Percentiles rank a stretch among this genome's conserved stretches.
Conservation (phyloP, 1,140 invertebrate genomes). For the Apis laboriosa region DNA sequence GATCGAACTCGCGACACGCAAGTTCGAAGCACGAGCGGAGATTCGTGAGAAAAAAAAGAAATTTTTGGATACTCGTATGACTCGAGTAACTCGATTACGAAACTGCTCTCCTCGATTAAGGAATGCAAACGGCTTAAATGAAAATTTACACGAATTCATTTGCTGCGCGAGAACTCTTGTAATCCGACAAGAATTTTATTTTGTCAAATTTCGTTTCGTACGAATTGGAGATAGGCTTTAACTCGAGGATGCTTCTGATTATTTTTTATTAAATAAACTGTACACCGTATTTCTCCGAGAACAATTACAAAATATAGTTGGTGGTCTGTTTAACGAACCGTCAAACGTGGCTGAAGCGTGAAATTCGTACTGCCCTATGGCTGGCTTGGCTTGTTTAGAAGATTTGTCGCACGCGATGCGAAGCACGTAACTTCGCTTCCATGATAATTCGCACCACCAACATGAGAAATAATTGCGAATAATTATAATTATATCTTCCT, state of each 20-base stretch:
- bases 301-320: slow-evolving; percentile 43
- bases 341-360: slow-evolving; percentile 41
- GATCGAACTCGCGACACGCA: neutral
- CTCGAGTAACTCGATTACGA: neutral
- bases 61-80: neutral
- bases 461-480: slow-evolving; percentile 3
- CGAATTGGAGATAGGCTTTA: neutral
- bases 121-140: neutral
- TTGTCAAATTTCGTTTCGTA: too few species aligned
- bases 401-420: slow-evolving; percentile 54
- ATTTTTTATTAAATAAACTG: slow-evolving; percentile 23
- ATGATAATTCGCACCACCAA: slow-evolving; percentile 9
- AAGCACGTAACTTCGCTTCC: slow-evolving; percentile 15
- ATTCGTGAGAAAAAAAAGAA: neutral
- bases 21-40: neutral
- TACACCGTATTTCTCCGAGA: slow-evolving; percentile 5
- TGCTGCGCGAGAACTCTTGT: too few species aligned
- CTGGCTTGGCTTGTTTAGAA: slow-evolving; percentile 15
- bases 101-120: neutral
- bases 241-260: neutral
- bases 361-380: slow-evolving; percentile 46
- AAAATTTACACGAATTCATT: neutral
- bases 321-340: slow-evolving; percentile 46
- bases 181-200: too few species aligned
- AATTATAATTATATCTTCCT: slow-evolving; percentile 4